A percentile compares a stretch with the other conserved stretches of the same genome.
Evolutionary conservation across 2,888 invertebrate genomes (phyloP).

Genomic region (Meiosimyza platycephala): DNA sequence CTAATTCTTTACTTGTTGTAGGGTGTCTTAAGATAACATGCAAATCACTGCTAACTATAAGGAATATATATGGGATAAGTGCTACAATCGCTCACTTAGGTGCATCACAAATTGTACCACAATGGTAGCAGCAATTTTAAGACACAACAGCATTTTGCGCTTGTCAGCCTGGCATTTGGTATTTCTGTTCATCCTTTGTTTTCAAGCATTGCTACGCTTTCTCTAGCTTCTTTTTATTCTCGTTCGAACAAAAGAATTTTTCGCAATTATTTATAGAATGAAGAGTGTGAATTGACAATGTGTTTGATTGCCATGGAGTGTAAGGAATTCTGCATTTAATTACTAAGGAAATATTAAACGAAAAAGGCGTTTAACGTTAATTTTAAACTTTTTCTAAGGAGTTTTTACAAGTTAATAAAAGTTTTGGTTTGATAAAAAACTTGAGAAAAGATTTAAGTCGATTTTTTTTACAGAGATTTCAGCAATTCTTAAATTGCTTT

Average conservation of each 20-base stretch:
- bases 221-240: no score
- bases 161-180: not conserved
- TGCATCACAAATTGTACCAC: constrained; percentile 2
- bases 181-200: constrained; percentile 1
- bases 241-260: constrained; percentile 4
- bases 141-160: constrained; percentile 9
- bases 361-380: constrained; percentile 2
- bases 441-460: no score
- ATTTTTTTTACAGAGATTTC: no score
- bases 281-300: not conserved
- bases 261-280: constrained; percentile 1
- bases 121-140: not conserved
- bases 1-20: no score
- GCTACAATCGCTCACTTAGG: not conserved
- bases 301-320: not conserved
- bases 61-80: not conserved
- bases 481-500: no score
- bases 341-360: not conserved
- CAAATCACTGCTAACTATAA: no score
- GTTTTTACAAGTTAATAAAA: no score
- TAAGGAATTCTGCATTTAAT: constrained; percentile 8
- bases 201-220: no score
- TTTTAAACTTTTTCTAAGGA: not conserved
- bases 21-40: no score
- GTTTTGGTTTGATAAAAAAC: no score